These are phyloP conservation scores for Himalopsyche anomala DNA, from an alignment of 2,888 invertebrate genomes.

Conservation along the genomic window DNA sequence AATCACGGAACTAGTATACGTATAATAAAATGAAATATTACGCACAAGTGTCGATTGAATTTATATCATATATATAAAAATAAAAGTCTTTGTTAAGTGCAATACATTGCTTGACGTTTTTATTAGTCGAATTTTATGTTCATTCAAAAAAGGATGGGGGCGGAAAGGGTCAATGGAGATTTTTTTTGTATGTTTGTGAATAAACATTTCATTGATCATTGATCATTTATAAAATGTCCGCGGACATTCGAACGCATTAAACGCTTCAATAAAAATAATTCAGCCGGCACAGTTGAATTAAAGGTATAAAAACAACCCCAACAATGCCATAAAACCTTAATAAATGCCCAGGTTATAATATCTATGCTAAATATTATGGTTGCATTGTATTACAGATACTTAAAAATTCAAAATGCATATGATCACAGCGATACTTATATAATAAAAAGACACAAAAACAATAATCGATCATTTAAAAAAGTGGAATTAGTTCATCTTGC, in stretches of 20 bases:
- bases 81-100: neutral
- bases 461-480: too few relatives aligned
- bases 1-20: too few relatives aligned
- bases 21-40: too few relatives aligned
- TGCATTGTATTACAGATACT: too few relatives aligned
- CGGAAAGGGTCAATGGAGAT: neutral
- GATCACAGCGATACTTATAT: too few relatives aligned
- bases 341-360: slow-evolving; percentile 18
- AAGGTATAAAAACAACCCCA: slow-evolving; percentile 48
- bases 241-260: slow-evolving; percentile 55
- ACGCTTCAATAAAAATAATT: slow-evolving; percentile 50
- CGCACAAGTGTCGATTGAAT: too few relatives aligned
- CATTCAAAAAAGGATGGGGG: slow-evolving; percentile 10
- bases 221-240: slow-evolving; percentile 41
- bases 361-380: neutral
- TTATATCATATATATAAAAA: too few relatives aligned
- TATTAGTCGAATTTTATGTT: neutral
- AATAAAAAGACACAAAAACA: too few relatives aligned
- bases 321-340: slow-evolving; percentile 47
- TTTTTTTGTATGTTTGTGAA: slow-evolving; percentile 4
- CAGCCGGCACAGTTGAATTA: slow-evolving; percentile 43
- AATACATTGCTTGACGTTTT: slow-evolving; percentile 3
- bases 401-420: too few relatives aligned
- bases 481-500: too few relatives aligned
- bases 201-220: slow-evolving; percentile 26